A percentile compares a stretch with the other conserved stretches of the same genome.
Evolutionary conservation across 2,888 invertebrate species (phyloP).

Genomic region (Oxycera nigricornis): DNA sequence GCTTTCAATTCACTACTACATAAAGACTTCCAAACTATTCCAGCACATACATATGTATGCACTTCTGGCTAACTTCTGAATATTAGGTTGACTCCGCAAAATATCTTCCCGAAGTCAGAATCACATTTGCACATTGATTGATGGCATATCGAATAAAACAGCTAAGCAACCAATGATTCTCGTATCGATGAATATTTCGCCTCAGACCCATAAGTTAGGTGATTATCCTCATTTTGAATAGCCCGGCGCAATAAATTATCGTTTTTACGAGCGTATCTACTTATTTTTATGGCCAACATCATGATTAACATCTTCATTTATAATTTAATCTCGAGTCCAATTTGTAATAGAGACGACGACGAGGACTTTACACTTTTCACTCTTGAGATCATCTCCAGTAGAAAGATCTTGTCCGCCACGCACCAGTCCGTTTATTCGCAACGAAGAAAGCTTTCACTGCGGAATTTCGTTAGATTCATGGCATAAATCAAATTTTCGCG

Average conservation of each 20-base stretch:
- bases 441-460: not conserved
- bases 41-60: too few species aligned
- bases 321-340: constrained; percentile 1
- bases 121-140: too few species aligned
- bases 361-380: not conserved
- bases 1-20: too few species aligned
- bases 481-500: constrained; percentile 27
- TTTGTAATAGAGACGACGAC: not conserved
- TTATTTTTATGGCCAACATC: not conserved
- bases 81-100: too few species aligned
- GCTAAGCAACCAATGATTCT: not conserved
- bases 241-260: constrained; percentile 5
- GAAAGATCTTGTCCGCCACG: not conserved
- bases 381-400: not conserved
- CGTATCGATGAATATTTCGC: not conserved
- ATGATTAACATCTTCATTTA: constrained; percentile 20
- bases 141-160: not conserved
- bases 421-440: not conserved
- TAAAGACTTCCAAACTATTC: too few species aligned
- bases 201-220: constrained; percentile 14
- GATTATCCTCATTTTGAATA: constrained; percentile 12
- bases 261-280: constrained; percentile 14
- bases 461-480: constrained; percentile 2
- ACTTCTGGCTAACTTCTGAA: too few species aligned
- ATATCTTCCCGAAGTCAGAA: too few species aligned